Evolutionary conservation across 1,140 invertebrate genomes (phyloP), one percentile per base, ranked within the genome.

Genomic region (Tetraneura akinire): DNA sequence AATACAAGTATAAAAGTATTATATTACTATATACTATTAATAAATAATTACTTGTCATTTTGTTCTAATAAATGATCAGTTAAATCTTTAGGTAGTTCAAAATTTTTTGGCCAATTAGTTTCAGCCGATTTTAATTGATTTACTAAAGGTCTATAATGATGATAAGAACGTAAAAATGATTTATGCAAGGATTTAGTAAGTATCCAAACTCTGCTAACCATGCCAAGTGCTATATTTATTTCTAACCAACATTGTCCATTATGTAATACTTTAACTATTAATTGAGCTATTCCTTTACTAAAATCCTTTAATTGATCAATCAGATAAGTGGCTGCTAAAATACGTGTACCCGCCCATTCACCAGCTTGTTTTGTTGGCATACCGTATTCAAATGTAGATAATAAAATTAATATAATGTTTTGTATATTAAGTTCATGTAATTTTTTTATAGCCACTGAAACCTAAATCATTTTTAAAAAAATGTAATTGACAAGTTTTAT

Each of bases 121-220:
- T 60, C 21, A 78, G 55, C 37, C 9, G 18, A 26, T 62, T 60
- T 78, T 29, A 47, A 78, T 11, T 60, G 32, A 14, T 45, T 60
- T 11, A 47, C 21, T 13, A 78, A 0, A 47, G 55, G 55, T 26
- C 0, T 60, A 60, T 26, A 62, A 42, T 29, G 21, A 47, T 78
- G 4, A 62, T 62, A 78, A 0, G 37, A 78, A 5, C 14, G 32
- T 16, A 45, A 60, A 57, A 60, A 60, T 18, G 37, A 45, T 45
- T 62, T 78, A 9, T 23, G 11, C 3, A 78, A 60, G 0, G 74
- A 42, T 78, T 62, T 78, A 4, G 74, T 16, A 45, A 78, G 21
- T 60, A 78, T 78, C 74, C 74, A 78, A 10, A 78, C 53, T 47
- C 74, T 78, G 42, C 74, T 78, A 14, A 78, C 37, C 74, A 78